A percentile compares a stretch with the other conserved stretches of the same genome.
Conservation (phyloP, 2,888 invertebrate genomes). For the Suillia variegata region DNA sequence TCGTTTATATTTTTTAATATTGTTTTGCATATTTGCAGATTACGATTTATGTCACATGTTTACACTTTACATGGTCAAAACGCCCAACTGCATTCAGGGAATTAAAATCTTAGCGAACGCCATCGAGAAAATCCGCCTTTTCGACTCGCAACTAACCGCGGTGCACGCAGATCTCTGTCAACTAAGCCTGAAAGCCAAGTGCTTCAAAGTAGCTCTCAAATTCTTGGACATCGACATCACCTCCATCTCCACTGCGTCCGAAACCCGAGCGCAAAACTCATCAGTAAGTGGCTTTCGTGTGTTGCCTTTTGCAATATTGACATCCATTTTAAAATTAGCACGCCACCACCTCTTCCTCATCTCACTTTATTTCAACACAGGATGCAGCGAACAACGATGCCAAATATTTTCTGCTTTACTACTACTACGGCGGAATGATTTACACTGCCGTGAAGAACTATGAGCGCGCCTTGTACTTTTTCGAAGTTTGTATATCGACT, state of each 20-base stretch:
- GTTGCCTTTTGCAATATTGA: not conserved
- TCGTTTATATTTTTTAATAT: not conserved
- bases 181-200: slow-evolving; percentile 87
- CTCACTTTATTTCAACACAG: slow-evolving; percentile 58
- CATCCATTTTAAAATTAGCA: not conserved
- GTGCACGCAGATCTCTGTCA: slow-evolving; percentile 94
- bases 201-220: slow-evolving; percentile 87
- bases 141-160: slow-evolving; percentile 89
- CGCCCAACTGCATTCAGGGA: slow-evolving; percentile 77
- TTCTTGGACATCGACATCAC: slow-evolving; percentile 90
- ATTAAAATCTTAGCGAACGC: slow-evolving; percentile 82
- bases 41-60: slow-evolving; percentile 87
- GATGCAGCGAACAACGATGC: slow-evolving; percentile 69
- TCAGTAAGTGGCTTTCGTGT: slow-evolving; percentile 24
- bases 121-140: slow-evolving; percentile 84
- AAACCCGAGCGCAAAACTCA: slow-evolving; percentile 41
- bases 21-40: slow-evolving; percentile 70
- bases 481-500: slow-evolving; percentile 95
- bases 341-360: not conserved
- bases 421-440: slow-evolving; percentile 98
- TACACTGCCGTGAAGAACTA: slow-evolving; percentile 92
- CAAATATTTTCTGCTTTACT: slow-evolving; percentile 86
- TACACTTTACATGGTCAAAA: slow-evolving; percentile 77
- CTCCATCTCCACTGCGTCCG: slow-evolving; percentile 74
- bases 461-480: slow-evolving; percentile 91